Percentiles rank a stretch among this genome's conserved stretches.
phyloP scores from a whole-genome alignment of 2,888 invertebrate species.

The Heliothis peltigera region DNA sequence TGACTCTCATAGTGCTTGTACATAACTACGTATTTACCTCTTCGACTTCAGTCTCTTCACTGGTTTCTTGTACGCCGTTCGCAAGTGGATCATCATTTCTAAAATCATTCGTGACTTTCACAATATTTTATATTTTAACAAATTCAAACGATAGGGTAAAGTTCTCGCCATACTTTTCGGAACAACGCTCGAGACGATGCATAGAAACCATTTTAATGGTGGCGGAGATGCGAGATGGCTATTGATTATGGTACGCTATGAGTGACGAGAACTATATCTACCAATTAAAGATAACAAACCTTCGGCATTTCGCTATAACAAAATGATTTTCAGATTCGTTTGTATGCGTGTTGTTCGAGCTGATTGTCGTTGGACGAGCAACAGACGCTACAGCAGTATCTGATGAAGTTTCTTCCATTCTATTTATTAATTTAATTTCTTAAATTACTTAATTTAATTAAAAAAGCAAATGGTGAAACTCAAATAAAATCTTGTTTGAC shows the following conservation, averaged over 20 bases:
- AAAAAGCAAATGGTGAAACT: not conserved
- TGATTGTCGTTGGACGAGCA: conserved; percentile 52
- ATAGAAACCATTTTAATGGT: too few species aligned
- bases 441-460: too few species aligned
- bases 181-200: too few species aligned
- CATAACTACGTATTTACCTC: conserved; percentile 74
- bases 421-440: too few species aligned
- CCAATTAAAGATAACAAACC: conserved; percentile 62
- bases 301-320: conserved; percentile 76
- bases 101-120: conserved; percentile 19
- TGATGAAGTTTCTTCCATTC: conserved; percentile 61
- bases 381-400: conserved; percentile 55
- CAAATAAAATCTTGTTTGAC: not conserved
- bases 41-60: conserved; percentile 76
- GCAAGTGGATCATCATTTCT: conserved; percentile 64
- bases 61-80: conserved; percentile 70
- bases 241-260: too few species aligned
- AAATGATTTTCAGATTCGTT: conserved; percentile 68
- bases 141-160: too few species aligned
- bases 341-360: conserved; percentile 40
- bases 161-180: too few species aligned
- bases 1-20: too few species aligned
- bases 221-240: too few species aligned
- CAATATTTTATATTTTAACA: not conserved
- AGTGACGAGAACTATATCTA: too few species aligned